Conservation (phyloP, 2,113 vertebrate genomes). For the Potamarius usumacintae region DNA sequence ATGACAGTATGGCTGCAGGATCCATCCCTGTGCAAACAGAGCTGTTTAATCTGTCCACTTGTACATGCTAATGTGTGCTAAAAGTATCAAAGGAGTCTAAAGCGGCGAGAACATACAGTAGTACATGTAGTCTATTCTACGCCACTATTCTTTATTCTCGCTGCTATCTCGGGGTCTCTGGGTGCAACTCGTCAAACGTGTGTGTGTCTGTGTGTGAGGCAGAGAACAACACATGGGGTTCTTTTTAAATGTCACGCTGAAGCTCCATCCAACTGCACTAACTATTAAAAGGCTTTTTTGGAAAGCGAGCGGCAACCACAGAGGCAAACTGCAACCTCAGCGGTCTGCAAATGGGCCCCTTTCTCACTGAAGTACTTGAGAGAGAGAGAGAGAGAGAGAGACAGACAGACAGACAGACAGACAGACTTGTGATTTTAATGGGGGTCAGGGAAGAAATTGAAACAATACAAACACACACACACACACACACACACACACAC, state of each 20-base stretch:
- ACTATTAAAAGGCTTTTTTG: slow-evolving; percentile 68
- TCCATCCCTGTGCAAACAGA: not conserved
- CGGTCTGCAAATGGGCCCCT: slow-evolving; percentile 69
- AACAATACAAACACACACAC: slow-evolving; percentile 18
- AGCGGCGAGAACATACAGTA: not conserved
- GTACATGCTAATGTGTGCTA: not conserved
- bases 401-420: slow-evolving; percentile 37
- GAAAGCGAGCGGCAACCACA: slow-evolving; percentile 43
- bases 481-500: not conserved
- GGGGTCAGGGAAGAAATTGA: slow-evolving; percentile 31
- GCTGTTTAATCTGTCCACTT: not conserved
- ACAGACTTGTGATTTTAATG: slow-evolving; percentile 38
- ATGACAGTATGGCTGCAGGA: not conserved
- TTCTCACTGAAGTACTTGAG: slow-evolving; percentile 73
- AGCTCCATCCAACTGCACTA: slow-evolving; percentile 53
- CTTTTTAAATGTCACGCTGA: slow-evolving; percentile 61
- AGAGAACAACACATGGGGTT: slow-evolving; percentile 56
- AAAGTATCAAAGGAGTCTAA: slow-evolving; percentile 11
- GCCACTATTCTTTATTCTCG: not conserved
- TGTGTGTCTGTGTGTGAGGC: slow-evolving; percentile 34
- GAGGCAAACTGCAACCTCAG: slow-evolving; percentile 70
- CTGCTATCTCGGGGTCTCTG: slow-evolving; percentile 44
- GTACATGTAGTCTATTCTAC: slow-evolving; percentile 23
- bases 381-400: slow-evolving; percentile 45
- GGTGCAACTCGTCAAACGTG: slow-evolving; percentile 48